Evolutionary conservation across 2,888 invertebrate species (phyloP), one percentile per base, ranked within the genome.

Genomic region (Lutraria lutraria): DNA sequence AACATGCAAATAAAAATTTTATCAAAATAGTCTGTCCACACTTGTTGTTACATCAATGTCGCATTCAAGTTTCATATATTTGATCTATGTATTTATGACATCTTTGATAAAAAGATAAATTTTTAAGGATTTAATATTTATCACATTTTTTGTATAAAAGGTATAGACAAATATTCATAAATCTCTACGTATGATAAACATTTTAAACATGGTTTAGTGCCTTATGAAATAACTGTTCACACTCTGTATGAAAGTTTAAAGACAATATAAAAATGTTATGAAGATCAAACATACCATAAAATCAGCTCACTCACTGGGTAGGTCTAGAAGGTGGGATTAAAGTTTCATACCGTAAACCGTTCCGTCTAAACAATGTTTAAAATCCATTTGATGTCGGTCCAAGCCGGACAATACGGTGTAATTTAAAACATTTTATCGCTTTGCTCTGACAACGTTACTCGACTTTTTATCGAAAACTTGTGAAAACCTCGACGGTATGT

Each of bases 391-490:
- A 83, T 83, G 21, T 53, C n/a, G 52, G 83, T 53, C 25, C 34
- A 52, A 43, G 19, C 63, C 63, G 63, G 25, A 68, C 72, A 68
- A 68, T 52, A 68, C 68, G 83, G 68, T n/a, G 52, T 72, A 83
- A 43, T 43, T 52, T 72, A 31, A 19, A 83, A 16, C 52, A n/a
- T 72, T 68, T 83, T 68, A 83, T 83, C 68, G 72, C 72, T 83
- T 31, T 34, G 43, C 34, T 82, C 54, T 82, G 86, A 86, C 72
- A 86, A 68, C 31, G 81, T 25, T 52, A 52, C 29, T 54, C 29
- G 31, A 86, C 81, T 81, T 86, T 31, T 72, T 83, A 72, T 82
- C 82, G 31, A 86, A 86, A 81, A 60, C 72, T 54, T 82, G 86
- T 82, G 86, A 86, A 86, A 86, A 63, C 53, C 54, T 82, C 53